Conservation (phyloP, 2,797 vertebrate genomes). For the Pseudopleuronectes americanus region DNA sequence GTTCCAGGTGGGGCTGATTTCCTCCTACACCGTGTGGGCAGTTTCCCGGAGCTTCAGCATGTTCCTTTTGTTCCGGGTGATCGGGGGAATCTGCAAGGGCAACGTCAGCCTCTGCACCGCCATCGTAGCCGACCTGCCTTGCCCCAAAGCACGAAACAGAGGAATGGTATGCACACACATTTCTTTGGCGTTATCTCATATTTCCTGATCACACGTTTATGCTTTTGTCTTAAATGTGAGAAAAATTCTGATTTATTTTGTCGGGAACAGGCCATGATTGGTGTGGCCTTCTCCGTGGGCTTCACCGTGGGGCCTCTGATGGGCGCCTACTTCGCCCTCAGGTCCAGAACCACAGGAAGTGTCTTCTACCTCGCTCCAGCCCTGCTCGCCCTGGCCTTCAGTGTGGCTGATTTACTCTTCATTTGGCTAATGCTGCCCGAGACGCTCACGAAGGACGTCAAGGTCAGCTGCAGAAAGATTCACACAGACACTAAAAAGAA, state of each 20-base stretch:
- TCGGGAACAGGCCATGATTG: constrained; percentile 90
- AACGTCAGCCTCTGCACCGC: constrained; percentile 96
- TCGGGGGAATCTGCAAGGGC: constrained; percentile 95
- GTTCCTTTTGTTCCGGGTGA: constrained; percentile 93
- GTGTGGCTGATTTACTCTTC: constrained; percentile 87
- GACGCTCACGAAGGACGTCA: constrained; percentile 86
- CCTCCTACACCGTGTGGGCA: constrained; percentile 94
- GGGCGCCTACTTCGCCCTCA: constrained; percentile 89
- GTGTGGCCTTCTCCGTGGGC: constrained; percentile 94
- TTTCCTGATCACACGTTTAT: no score
- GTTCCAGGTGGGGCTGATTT: constrained; percentile 88
- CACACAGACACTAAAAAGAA: not conserved
- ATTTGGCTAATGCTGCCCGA: constrained; percentile 92
- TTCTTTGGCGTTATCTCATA: not conserved
- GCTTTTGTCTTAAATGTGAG: not conserved
- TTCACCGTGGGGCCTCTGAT: constrained; percentile 96
- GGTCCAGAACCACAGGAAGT: constrained; percentile 73
- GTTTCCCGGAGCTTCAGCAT: constrained; percentile 90
- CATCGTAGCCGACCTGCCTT: constrained; percentile 91
- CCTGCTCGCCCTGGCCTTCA: constrained; percentile 87
- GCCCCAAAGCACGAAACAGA: constrained; percentile 87
- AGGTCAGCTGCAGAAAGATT: constrained; percentile 81
- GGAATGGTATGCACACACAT: constrained; percentile 90
- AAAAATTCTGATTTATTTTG: not conserved
- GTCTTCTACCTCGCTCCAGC: constrained; percentile 87